phyloP scores from a whole-genome alignment of 2,797 vertebrate species.

The Sebastolobus alascanus region DNA sequence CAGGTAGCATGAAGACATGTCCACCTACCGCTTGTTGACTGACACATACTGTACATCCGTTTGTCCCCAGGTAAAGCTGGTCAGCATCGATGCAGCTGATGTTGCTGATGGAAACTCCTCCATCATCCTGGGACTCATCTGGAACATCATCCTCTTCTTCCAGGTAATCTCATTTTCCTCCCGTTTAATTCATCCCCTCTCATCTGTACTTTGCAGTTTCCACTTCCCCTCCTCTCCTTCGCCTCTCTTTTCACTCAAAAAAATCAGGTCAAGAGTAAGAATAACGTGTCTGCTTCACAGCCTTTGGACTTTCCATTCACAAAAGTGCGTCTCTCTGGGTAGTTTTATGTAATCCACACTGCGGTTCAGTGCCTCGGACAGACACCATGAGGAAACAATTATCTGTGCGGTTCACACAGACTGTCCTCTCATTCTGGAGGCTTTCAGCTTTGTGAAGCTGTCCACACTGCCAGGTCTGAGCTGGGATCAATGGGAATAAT shows the following conservation, averaged over 20 bases:
- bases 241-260: constrained; percentile 5
- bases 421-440: neutral
- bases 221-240: neutral
- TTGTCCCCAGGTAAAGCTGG: constrained; percentile 92
- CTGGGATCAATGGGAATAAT: neutral
- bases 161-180: constrained; percentile 85
- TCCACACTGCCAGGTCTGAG: neutral
- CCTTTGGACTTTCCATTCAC: constrained; percentile 40
- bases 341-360: constrained; percentile 37
- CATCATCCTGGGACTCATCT: constrained; percentile 96
- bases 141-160: constrained; percentile 99
- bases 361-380: constrained; percentile 28
- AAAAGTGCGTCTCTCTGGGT: constrained; percentile 13
- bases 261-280: constrained; percentile 30
- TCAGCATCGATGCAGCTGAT: constrained; percentile 96
- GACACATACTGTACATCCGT: too few species aligned
- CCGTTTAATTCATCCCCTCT: neutral
- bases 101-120: constrained; percentile 96
- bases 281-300: constrained; percentile 25
- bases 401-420: constrained; percentile 25
- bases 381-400: constrained; percentile 36
- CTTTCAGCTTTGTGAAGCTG: neutral
- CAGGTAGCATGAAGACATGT: neutral
- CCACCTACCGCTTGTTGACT: neutral
- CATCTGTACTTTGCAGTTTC: constrained; percentile 1